Evolutionary conservation across 1,140 invertebrate genomes (phyloP).

Genomic region (Diplogasteroides magnus): DNA sequence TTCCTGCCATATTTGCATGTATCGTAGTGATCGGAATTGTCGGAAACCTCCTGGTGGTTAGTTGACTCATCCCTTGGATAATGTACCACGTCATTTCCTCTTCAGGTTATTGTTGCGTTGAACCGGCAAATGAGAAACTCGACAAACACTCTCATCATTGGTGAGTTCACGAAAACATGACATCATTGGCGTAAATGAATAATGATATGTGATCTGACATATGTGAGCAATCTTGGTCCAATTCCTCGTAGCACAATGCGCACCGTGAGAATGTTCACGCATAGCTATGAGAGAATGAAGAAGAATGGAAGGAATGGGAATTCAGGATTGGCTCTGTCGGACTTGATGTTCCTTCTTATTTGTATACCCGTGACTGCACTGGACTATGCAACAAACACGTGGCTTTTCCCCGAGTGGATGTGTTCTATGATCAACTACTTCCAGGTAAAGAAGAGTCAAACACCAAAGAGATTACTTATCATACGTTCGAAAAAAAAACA

Average conservation of each 20-base stretch:
- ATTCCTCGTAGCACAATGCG: no score
- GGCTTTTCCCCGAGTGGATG: conserved; percentile 64
- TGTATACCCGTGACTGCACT: conserved; percentile 88
- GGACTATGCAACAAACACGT: conserved; percentile 76
- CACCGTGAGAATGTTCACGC: no score
- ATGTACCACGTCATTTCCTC: no score
- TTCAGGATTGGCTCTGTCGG: conserved; percentile 62
- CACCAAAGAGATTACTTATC: neutral
- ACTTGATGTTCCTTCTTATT: conserved; percentile 86
- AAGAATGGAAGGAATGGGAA: neutral
- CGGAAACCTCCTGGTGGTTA: conserved; percentile 46
- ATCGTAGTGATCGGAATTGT: conserved; percentile 45
- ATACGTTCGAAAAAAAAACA: neutral
- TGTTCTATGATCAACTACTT: conserved; percentile 51
- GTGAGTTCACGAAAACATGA: conserved; percentile 19
- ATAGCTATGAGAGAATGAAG: no score
- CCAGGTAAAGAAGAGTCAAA: conserved; percentile 31
- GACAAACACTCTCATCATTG: conserved; percentile 51
- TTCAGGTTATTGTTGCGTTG: conserved; percentile 38
- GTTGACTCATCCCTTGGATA: no score
- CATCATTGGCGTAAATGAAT: no score
- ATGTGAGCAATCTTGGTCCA: no score
- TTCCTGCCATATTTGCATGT: conserved; percentile 46
- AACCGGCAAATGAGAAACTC: conserved; percentile 51
- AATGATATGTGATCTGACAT: no score